Evolutionary conservation across 1,140 invertebrate species (phyloP).

Genomic region (Aethina tumida): DNA sequence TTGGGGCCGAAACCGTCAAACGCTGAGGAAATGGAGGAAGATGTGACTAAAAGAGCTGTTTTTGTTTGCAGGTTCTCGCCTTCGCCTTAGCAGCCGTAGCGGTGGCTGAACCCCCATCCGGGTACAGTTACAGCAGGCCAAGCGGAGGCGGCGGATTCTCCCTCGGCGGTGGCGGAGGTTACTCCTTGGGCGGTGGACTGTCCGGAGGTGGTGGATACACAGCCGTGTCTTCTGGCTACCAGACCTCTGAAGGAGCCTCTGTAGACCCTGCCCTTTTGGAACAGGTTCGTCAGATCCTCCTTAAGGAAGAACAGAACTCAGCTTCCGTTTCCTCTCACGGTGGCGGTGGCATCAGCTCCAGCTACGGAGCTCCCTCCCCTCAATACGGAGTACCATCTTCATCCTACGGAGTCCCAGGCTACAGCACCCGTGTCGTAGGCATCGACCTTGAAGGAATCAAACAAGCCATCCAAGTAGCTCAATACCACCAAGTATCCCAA

Average conservation of each 20-base stretch:
- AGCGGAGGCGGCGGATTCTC: slow-evolving; percentile 39
- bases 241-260: slow-evolving; percentile 65
- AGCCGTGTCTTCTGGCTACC: slow-evolving; percentile 59
- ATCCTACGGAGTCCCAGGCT: slow-evolving; percentile 46
- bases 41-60: no score
- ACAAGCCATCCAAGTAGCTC: slow-evolving; percentile 65
- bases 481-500: slow-evolving; percentile 49
- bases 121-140: slow-evolving; percentile 54
- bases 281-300: slow-evolving; percentile 68
- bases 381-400: slow-evolving; percentile 51
- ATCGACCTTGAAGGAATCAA: slow-evolving; percentile 66
- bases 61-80: slow-evolving; percentile 52
- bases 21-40: no score
- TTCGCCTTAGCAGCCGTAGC: slow-evolving; percentile 47
- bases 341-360: slow-evolving; percentile 36
- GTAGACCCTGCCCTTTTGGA: slow-evolving; percentile 67
- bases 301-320: slow-evolving; percentile 64
- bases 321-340: slow-evolving; percentile 38
- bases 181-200: slow-evolving; percentile 36
- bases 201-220: slow-evolving; percentile 54
- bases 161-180: slow-evolving; percentile 40
- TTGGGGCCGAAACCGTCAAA: no score
- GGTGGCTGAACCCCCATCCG: slow-evolving; percentile 51
- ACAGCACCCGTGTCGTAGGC: slow-evolving; percentile 53
- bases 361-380: slow-evolving; percentile 45